Conservation (phyloP, 2,113 vertebrate species). For the Myrmophylax atrothorax region DNA sequence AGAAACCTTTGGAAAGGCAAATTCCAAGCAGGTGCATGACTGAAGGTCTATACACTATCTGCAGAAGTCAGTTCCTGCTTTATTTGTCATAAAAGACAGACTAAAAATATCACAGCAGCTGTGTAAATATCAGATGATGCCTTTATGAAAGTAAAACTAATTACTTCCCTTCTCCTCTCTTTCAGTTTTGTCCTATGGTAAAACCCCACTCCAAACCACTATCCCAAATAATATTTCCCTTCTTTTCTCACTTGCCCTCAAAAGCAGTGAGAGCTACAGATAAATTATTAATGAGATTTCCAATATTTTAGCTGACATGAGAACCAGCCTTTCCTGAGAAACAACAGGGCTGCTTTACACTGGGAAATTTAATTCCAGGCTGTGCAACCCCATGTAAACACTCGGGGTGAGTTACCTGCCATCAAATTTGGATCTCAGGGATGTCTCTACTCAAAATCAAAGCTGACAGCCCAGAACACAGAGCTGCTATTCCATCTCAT, state of each 20-base stretch:
- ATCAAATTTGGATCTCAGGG: background rate
- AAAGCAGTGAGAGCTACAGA: background rate
- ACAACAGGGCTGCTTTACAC: background rate
- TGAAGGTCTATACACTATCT: background rate
- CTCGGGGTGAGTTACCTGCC: background rate
- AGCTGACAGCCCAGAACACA: background rate
- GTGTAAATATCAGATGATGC: background rate
- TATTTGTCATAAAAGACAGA: background rate
- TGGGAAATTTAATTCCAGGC: background rate
- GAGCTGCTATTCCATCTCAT: background rate
- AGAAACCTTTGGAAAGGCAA: background rate
- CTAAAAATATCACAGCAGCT: background rate
- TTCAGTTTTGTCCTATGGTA: background rate
- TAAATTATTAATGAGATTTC: background rate
- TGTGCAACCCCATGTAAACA: background rate
- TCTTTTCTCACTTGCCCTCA: background rate
- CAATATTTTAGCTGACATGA: background rate
- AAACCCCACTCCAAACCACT: background rate
- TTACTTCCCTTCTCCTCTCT: background rate
- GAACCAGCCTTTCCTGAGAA: background rate
- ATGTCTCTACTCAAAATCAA: background rate
- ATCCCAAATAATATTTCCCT: background rate
- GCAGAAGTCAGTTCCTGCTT: background rate
- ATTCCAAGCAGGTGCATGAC: background rate
- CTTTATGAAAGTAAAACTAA: background rate